Conservation (phyloP, 2,113 vertebrate species). For the Clarias magur region DNA sequence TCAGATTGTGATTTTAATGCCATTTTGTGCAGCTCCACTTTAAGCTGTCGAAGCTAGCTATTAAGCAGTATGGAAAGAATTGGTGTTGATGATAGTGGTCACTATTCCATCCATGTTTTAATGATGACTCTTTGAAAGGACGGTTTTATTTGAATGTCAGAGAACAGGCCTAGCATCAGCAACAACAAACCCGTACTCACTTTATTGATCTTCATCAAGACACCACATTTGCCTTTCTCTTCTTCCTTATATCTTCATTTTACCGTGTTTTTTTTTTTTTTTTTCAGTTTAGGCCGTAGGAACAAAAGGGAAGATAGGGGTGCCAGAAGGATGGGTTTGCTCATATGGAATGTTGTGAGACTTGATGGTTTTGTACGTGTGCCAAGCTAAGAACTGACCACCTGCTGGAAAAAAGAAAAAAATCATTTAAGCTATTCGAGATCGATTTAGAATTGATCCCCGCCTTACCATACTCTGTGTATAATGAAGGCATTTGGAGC, state of each 20-base stretch:
- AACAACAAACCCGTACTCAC: slow-evolving; percentile 56
- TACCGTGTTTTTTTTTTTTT: neutral
- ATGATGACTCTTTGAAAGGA: slow-evolving; percentile 62
- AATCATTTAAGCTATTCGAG: slow-evolving; percentile 69
- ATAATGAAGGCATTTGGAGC: slow-evolving; percentile 69
- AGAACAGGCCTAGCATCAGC: slow-evolving; percentile 57
- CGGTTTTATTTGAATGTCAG: slow-evolving; percentile 55
- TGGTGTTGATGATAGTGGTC: slow-evolving; percentile 2
- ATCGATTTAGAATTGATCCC: slow-evolving; percentile 75
- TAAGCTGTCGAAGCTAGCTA: neutral
- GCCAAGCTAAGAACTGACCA: slow-evolving; percentile 73
- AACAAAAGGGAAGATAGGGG: slow-evolving; percentile 26
- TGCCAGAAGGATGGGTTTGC: slow-evolving; percentile 49
- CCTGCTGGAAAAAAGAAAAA: slow-evolving; percentile 67
- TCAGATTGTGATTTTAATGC: neutral
- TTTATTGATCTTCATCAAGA: slow-evolving; percentile 6
- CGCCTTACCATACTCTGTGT: slow-evolving; percentile 61
- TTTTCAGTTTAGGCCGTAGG: slow-evolving; percentile 15
- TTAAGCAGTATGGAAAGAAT: neutral
- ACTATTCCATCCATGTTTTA: slow-evolving; percentile 56
- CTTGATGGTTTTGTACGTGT: slow-evolving; percentile 58
- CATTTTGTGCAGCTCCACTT: neutral
- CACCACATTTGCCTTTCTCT: neutral
- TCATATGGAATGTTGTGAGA: slow-evolving; percentile 48
- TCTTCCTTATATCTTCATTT: slow-evolving; percentile 6